Evolutionary conservation across 2,888 invertebrate species (phyloP).

Genomic region (Rhagonycha lutea): DNA sequence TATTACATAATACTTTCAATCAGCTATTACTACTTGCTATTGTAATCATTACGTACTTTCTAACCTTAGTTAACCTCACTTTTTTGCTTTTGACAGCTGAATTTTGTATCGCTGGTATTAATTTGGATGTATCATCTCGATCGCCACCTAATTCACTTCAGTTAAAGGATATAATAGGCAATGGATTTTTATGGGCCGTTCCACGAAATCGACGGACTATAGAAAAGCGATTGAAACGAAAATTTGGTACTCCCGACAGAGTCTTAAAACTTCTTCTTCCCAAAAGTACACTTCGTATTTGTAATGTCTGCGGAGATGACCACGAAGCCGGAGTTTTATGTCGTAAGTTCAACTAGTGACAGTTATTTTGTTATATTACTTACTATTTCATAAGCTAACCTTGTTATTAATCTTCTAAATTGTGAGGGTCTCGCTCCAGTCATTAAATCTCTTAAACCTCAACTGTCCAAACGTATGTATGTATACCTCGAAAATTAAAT

Average conservation of each 20-base stretch:
- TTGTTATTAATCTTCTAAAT: background rate
- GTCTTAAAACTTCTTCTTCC: constrained; percentile 71
- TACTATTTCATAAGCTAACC: background rate
- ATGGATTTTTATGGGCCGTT: constrained; percentile 81
- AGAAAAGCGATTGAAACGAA: constrained; percentile 74
- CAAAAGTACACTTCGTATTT: constrained; percentile 75
- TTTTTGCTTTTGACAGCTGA: constrained; percentile 42
- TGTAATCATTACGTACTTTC: background rate
- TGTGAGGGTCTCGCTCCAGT: background rate
- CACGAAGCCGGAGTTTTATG: constrained; percentile 80
- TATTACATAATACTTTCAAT: constrained; percentile 25
- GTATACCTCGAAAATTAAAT: background rate
- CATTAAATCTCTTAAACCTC: background rate
- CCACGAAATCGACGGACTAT: constrained; percentile 78
- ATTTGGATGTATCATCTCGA: constrained; percentile 18
- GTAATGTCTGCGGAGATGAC: constrained; percentile 82
- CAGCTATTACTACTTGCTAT: constrained; percentile 4
- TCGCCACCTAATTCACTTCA: constrained; percentile 52
- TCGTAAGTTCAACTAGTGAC: constrained; percentile 62
- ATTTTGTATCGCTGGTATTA: constrained; percentile 43
- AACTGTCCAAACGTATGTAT: background rate
- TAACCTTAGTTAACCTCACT: constrained; percentile 31
- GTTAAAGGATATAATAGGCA: constrained; percentile 68
- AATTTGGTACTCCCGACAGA: constrained; percentile 71
- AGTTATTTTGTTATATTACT: background rate